These are phyloP conservation scores for Rhinolophus sinicus DNA, from an alignment of 2,113 vertebrate species.

Conservation along the genomic window DNA sequence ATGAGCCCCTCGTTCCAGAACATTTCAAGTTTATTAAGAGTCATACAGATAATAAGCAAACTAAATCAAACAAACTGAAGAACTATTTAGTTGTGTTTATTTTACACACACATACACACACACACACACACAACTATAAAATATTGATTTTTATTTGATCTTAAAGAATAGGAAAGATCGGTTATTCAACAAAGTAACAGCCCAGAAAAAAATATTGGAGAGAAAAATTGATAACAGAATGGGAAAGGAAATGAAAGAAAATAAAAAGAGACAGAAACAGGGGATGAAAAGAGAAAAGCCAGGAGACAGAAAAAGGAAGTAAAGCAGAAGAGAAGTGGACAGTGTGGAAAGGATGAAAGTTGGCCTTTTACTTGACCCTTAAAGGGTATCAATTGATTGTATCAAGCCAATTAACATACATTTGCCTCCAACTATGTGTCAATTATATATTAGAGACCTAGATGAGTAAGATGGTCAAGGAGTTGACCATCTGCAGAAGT, in stretches of 20 bases:
- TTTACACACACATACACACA: background rate
- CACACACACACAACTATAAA: background rate
- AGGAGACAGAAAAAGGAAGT: background rate
- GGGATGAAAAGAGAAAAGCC: background rate
- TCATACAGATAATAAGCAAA: background rate
- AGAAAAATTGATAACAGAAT: background rate
- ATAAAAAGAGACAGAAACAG: background rate
- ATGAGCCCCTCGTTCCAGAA: background rate
- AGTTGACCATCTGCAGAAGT: background rate
- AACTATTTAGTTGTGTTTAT: background rate
- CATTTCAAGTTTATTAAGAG: background rate
- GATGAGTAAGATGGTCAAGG: background rate
- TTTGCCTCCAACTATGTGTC: background rate
- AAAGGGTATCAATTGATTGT: background rate
- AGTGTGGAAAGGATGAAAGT: background rate
- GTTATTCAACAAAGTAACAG: background rate
- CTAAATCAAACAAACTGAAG: background rate
- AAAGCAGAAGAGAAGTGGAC: background rate
- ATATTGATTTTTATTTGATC: background rate
- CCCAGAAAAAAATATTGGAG: background rate
- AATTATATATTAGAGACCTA: background rate
- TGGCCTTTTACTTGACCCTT: background rate
- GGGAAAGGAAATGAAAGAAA: background rate
- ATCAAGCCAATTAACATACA: background rate
- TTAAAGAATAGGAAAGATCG: background rate